phyloP scores from a whole-genome alignment of 1,140 invertebrate genomes.

The Drosophila tristis region DNA sequence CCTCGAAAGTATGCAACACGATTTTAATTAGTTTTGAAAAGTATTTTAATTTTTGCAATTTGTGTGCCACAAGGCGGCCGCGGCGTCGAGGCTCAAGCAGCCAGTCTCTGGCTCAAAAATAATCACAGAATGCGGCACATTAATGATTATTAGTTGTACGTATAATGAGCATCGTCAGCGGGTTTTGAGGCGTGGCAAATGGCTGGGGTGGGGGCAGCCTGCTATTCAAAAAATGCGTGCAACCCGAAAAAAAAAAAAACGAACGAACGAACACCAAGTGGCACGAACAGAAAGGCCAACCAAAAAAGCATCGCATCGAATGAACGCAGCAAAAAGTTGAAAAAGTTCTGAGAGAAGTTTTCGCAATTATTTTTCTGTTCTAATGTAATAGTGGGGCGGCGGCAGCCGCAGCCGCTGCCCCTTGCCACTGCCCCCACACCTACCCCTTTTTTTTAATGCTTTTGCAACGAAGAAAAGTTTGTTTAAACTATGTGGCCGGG shows the following conservation, averaged over 20 bases:
- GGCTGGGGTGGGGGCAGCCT: constrained; percentile 39
- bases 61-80: constrained; percentile 54
- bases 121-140: constrained; percentile 60
- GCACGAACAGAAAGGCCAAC: constrained; percentile 23
- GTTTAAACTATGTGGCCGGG: constrained; percentile 70
- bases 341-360: constrained; percentile 74
- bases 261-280: constrained; percentile 34
- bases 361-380: constrained; percentile 79
- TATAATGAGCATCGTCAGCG: constrained; percentile 67
- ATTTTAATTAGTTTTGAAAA: constrained; percentile 79
- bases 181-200: constrained; percentile 49
- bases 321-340: constrained; percentile 62
- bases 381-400: constrained; percentile 69
- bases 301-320: constrained; percentile 5
- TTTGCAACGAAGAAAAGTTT: constrained; percentile 67
- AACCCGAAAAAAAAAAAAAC: constrained; percentile 32
- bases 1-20: constrained; percentile 67
- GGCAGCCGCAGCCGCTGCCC: background rate
- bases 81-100: background rate
- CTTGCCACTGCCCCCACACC: no score
- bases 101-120: constrained; percentile 16
- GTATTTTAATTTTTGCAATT: constrained; percentile 81
- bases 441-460: constrained; percentile 3
- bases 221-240: constrained; percentile 61
- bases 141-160: constrained; percentile 80